Percentiles rank a stretch among this genome's conserved stretches.
Conservation (phyloP, 1,140 invertebrate genomes). For the Homarus americanus region DNA sequence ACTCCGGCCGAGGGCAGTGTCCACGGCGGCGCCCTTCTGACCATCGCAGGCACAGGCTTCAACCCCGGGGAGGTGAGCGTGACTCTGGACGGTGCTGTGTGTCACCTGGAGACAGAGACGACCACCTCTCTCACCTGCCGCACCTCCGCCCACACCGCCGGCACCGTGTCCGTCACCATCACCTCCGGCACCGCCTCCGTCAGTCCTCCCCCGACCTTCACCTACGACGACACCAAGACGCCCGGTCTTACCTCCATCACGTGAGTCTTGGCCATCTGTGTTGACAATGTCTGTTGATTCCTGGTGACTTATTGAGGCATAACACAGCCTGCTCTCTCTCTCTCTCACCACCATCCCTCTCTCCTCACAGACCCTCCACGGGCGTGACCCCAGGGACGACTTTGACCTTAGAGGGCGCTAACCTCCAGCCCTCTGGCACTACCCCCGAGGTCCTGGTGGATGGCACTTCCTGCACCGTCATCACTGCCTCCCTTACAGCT, state of each 20-base stretch:
- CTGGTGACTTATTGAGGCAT: too few relatives aligned
- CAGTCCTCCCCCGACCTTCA: conserved; percentile 11
- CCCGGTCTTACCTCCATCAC: conserved; percentile 7
- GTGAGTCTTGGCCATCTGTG: conserved; percentile 2
- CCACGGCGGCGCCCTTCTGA: conserved; percentile 49
- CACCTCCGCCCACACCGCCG: conserved; percentile 15
- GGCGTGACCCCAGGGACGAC: background rate
- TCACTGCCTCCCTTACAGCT: background rate
- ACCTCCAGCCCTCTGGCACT: background rate
- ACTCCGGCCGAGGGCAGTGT: conserved; percentile 35
- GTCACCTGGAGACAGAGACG: background rate
- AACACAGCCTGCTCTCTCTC: background rate
- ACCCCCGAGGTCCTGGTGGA: conserved; percentile 27
- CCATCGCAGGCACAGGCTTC: conserved; percentile 42
- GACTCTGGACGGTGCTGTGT: conserved; percentile 15
- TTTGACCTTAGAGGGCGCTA: conserved; percentile 29
- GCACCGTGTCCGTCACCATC: background rate
- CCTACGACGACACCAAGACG: conserved; percentile 26
- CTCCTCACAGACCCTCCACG: background rate
- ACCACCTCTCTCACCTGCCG: conserved; percentile 22
- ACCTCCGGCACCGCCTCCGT: background rate
- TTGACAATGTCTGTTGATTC: too few relatives aligned
- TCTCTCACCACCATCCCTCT: background rate
- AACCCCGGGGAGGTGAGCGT: conserved; percentile 29
- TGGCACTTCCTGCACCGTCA: conserved; percentile 10